phyloP scores from a whole-genome alignment of 2,888 invertebrate genomes.

The Drosophila phalerata region DNA sequence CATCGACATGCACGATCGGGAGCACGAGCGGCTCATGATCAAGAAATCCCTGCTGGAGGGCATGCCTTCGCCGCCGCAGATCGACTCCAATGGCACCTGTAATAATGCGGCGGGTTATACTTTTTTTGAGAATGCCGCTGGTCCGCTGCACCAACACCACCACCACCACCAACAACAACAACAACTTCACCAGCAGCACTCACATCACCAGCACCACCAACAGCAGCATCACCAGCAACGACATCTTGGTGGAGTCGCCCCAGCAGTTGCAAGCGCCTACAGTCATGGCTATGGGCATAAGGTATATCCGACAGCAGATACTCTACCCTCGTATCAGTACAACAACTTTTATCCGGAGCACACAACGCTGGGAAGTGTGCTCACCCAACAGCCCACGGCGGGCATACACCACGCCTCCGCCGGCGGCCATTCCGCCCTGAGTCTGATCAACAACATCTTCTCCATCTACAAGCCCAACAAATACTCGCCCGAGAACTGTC shows the following conservation, averaged over 20 bases:
- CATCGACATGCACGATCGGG: slow-evolving; percentile 84
- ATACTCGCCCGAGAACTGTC: slow-evolving; percentile 85
- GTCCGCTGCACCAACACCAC: slow-evolving; percentile 68
- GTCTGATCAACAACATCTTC: slow-evolving; percentile 85
- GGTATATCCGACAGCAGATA: slow-evolving; percentile 83
- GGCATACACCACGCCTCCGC: slow-evolving; percentile 80
- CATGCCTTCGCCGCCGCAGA: slow-evolving; percentile 85
- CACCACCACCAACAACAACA: slow-evolving; percentile 7
- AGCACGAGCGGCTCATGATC: slow-evolving; percentile 85
- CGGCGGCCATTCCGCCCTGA: slow-evolving; percentile 84
- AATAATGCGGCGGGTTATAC: slow-evolving; percentile 70
- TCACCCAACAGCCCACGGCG: slow-evolving; percentile 81
- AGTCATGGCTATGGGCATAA: slow-evolving; percentile 79
- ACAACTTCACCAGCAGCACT: slow-evolving; percentile 26
- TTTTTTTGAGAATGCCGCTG: slow-evolving; percentile 84
- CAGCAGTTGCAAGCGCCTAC: slow-evolving; percentile 19
- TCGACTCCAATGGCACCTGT: slow-evolving; percentile 64
- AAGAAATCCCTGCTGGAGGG: slow-evolving; percentile 85
- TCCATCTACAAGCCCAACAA: slow-evolving; percentile 86
- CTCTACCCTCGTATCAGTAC: slow-evolving; percentile 84
- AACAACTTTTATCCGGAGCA: slow-evolving; percentile 85
- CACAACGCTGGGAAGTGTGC: slow-evolving; percentile 68
- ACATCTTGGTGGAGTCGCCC: slow-evolving; percentile 13
- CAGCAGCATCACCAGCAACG: slow-evolving; percentile 5
- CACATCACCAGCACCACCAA: not conserved